Percentiles rank a stretch among this genome's conserved stretches.
phyloP scores from a whole-genome alignment of 2,113 vertebrate species.

The Periophthalmodon schlosseri region DNA sequence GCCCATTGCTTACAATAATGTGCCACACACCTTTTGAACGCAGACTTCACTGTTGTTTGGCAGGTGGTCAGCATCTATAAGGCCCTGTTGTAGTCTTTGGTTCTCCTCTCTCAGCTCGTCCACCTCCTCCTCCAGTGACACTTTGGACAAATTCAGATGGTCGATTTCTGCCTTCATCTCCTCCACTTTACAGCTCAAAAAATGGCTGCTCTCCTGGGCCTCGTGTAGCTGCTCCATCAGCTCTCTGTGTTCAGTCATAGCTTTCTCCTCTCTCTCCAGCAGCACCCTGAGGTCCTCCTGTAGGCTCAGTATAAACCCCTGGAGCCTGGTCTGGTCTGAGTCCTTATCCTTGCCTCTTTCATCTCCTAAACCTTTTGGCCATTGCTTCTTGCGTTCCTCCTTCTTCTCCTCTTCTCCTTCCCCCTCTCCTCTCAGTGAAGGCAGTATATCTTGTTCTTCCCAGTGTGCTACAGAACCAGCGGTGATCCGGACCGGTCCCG shows the following conservation, averaged over 20 bases:
- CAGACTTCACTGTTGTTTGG: constrained; percentile 13
- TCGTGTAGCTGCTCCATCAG: constrained; percentile 68
- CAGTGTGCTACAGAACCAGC: constrained; percentile 47
- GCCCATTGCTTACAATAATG: background rate
- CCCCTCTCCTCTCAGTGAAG: constrained; percentile 62
- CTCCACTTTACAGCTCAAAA: constrained; percentile 74
- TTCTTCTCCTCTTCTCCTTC: constrained; percentile 68
- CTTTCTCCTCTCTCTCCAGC: constrained; percentile 66
- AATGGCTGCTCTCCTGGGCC: constrained; percentile 67
- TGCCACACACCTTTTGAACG: constrained; percentile 39
- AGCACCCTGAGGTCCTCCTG: constrained; percentile 71
- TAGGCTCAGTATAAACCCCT: constrained; percentile 49
- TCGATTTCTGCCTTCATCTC: constrained; percentile 66
- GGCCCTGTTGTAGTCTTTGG: constrained; percentile 59
- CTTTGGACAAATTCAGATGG: constrained; percentile 73
- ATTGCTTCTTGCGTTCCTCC: constrained; percentile 51
- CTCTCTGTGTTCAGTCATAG: constrained; percentile 55
- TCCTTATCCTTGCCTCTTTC: background rate
- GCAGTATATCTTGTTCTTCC: constrained; percentile 45
- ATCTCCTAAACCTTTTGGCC: constrained; percentile 27
- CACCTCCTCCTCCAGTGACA: constrained; percentile 67
- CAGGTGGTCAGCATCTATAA: constrained; percentile 25
- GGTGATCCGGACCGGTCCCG: constrained; percentile 50
- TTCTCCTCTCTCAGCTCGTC: constrained; percentile 77
- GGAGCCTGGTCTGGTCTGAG: constrained; percentile 56